Conservation (phyloP, 1,140 invertebrate species). For the Drosophila baimaii region DNA sequence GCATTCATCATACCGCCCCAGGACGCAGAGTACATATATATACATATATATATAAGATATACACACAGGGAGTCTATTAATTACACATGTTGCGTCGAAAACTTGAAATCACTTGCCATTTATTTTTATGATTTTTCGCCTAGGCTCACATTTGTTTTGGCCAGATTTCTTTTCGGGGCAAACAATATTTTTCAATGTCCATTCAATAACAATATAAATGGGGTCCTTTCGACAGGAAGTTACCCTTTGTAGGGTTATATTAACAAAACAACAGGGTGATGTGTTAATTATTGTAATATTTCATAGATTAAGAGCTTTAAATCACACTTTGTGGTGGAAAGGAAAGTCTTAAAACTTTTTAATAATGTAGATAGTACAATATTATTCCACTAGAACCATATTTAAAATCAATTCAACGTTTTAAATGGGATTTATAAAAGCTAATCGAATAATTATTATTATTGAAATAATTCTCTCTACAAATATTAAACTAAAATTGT, state of each 20-base stretch:
- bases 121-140: slow-evolving; percentile 65
- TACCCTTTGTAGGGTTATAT: background rate
- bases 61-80: slow-evolving; percentile 68
- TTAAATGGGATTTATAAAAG: background rate
- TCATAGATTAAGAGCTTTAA: no score
- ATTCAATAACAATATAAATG: slow-evolving; percentile 35
- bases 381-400: no score
- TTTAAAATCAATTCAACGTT: background rate
- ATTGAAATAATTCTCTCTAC: background rate
- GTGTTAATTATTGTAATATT: no score
- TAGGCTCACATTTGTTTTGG: slow-evolving; percentile 26
- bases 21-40: background rate
- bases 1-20: slow-evolving; percentile 47
- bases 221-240: background rate
- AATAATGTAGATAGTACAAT: no score
- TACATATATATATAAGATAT: background rate
- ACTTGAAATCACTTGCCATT: slow-evolving; percentile 72
- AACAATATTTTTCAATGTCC: slow-evolving; percentile 61
- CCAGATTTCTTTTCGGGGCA: slow-evolving; percentile 51
- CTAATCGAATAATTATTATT: no score
- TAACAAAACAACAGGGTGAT: background rate
- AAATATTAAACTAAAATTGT: background rate
- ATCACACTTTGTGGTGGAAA: no score
- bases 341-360: background rate
- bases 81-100: slow-evolving; percentile 75